These are phyloP conservation scores for Hylomyscus alleni DNA, from an alignment of 2,797 vertebrate genomes.

Conservation along the genomic window DNA sequence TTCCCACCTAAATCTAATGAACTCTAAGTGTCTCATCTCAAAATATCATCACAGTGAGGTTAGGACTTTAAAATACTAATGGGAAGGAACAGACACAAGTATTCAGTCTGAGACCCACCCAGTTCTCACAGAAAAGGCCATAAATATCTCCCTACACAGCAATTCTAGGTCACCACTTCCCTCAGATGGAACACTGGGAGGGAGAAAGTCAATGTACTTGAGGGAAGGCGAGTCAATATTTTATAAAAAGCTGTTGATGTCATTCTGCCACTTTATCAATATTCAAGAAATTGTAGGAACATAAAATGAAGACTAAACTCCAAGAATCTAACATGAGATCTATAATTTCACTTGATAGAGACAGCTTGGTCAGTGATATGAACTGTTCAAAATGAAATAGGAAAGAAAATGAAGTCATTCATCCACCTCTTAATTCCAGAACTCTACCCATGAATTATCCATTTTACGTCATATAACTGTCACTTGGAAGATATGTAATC, in stretches of 20 bases:
- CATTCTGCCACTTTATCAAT: neutral
- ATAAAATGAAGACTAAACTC: slow-evolving; percentile 11
- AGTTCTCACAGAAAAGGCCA: neutral
- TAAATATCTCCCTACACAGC: neutral
- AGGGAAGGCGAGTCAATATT: slow-evolving; percentile 1
- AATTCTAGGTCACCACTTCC: neutral
- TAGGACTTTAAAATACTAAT: neutral
- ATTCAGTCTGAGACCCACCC: neutral
- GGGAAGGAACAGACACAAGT: neutral
- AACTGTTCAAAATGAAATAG: neutral
- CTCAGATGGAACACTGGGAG: neutral
- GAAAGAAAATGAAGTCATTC: slow-evolving; percentile 15
- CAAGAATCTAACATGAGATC: neutral
- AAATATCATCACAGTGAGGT: neutral
- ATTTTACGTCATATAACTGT: neutral
- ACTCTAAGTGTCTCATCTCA: neutral
- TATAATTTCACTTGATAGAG: neutral
- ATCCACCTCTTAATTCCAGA: slow-evolving; percentile 40
- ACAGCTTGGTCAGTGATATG: slow-evolving; percentile 1
- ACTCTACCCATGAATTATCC: slow-evolving; percentile 2
- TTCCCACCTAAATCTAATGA: neutral
- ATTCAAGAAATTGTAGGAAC: slow-evolving; percentile 39
- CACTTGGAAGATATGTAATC: neutral
- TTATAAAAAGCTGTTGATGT: neutral
- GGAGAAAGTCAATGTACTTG: neutral